phyloP scores from a whole-genome alignment of 2,113 vertebrate species.

The Phalacrocorax brasilianus region DNA sequence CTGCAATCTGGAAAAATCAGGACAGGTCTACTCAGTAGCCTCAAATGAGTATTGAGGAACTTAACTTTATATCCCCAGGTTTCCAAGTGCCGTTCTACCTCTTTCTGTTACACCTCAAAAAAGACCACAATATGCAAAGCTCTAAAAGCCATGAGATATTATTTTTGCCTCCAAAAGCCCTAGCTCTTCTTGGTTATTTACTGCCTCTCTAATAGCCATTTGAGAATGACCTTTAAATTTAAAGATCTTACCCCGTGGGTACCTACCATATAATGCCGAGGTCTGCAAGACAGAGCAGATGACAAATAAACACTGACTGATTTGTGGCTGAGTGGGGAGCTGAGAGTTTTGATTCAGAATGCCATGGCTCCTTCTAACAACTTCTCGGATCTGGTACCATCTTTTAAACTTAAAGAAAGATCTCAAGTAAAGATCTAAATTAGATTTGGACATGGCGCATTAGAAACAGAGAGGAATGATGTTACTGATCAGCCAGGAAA shows the following conservation, averaged over 20 bases:
- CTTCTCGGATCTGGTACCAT: not conserved
- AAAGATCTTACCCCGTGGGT: not conserved
- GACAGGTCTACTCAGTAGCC: not conserved
- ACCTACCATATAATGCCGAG: not conserved
- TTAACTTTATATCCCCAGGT: not conserved
- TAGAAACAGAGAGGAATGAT: not conserved
- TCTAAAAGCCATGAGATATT: not conserved
- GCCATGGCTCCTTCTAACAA: not conserved
- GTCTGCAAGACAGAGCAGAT: not conserved
- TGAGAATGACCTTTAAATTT: not conserved
- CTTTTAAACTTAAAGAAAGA: not conserved
- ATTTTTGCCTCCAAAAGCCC: not conserved
- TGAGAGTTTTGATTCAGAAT: not conserved
- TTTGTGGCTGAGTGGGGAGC: not conserved
- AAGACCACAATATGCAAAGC: not conserved
- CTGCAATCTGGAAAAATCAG: not conserved
- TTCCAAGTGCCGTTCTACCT: not conserved
- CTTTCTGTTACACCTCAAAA: not conserved
- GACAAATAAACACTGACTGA: not conserved
- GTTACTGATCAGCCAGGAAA: not conserved
- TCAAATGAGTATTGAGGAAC: not conserved
- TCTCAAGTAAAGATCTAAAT: not conserved
- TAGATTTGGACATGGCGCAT: not conserved
- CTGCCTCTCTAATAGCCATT: not conserved
- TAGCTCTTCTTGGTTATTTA: not conserved